A percentile compares a stretch with the other conserved stretches of the same genome.
These are phyloP conservation scores for Pseudomyrmex concolor DNA, from an alignment of 1,140 invertebrate species.

Conservation along the genomic window DNA sequence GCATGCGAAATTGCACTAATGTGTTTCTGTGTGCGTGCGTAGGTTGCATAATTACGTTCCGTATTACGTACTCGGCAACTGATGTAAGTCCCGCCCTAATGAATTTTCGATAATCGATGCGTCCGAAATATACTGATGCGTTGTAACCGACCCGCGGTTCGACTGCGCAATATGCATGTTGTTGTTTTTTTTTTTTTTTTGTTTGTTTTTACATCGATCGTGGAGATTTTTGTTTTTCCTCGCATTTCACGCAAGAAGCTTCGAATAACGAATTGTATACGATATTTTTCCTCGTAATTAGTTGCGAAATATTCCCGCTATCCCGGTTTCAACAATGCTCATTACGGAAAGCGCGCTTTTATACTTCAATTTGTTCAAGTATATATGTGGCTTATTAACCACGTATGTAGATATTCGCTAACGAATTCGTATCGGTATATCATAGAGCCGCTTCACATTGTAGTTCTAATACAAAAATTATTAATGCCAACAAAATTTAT, in stretches of 20 bases:
- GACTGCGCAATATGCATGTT: background rate
- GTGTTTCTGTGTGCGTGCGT: background rate
- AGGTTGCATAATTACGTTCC: constrained; percentile 41
- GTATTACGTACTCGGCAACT: background rate
- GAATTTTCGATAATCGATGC: constrained; percentile 53
- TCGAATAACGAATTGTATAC: constrained; percentile 17
- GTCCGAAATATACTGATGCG: constrained; percentile 5
- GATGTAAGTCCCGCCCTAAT: constrained; percentile 44
- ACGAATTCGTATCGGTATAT: background rate
- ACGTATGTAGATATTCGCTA: background rate
- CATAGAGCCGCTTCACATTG: background rate
- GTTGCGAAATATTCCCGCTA: constrained; percentile 20
- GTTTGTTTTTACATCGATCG: background rate
- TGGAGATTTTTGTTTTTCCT: background rate
- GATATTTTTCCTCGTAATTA: constrained; percentile 21
- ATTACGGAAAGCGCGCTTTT: background rate
- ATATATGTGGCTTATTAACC: background rate
- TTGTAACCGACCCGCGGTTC: background rate
- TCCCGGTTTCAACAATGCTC: background rate
- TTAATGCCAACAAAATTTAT: too few species aligned
- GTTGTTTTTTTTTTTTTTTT: background rate
- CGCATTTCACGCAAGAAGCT: background rate
- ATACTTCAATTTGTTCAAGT: background rate
- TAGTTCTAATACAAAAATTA: too few species aligned
- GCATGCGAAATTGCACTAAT: background rate